Conservation (phyloP, 1,140 invertebrate genomes). For the Drosophila persimilis region DNA sequence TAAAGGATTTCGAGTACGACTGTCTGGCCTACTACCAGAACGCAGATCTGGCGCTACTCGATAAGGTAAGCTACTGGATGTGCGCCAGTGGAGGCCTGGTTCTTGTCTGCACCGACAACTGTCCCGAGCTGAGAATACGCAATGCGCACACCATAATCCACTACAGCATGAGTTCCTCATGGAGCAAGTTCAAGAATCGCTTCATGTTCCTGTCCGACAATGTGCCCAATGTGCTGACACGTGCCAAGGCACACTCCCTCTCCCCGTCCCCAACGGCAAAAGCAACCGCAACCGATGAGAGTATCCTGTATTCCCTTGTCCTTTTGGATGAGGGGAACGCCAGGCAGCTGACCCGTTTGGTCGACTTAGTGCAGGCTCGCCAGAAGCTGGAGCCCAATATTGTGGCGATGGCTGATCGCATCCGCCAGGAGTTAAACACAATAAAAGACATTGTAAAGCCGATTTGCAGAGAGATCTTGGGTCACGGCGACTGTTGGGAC, state of each 20-base stretch:
- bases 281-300: fast-evolving
- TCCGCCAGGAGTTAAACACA: conserved; percentile 22
- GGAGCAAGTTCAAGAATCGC: conserved; percentile 56
- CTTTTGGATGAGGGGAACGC: conserved; percentile 49
- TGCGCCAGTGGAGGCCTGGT: conserved; percentile 9
- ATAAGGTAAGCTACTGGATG: conserved; percentile 37
- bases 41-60: conserved; percentile 8
- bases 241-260: too few relatives aligned
- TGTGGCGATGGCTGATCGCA: conserved; percentile 10
- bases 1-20: conserved; percentile 5
- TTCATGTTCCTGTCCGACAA: conserved; percentile 31
- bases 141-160: conserved; percentile 54
- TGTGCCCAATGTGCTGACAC: conserved; percentile 22
- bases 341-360: conserved; percentile 51
- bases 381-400: conserved; percentile 36
- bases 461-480: conserved; percentile 35
- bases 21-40: conserved; percentile 57
- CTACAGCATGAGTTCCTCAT: conserved; percentile 42
- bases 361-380: conserved; percentile 48
- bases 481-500: conserved; percentile 31
- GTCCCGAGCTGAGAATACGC: conserved; percentile 51
- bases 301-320: conserved; percentile 27
- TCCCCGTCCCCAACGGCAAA: too few relatives aligned
- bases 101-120: conserved; percentile 54
- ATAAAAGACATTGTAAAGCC: not conserved